Base-by-base conservation (phyloP, 2,797 vertebrate genomes). In the Corythornis leucogaster region DNA sequence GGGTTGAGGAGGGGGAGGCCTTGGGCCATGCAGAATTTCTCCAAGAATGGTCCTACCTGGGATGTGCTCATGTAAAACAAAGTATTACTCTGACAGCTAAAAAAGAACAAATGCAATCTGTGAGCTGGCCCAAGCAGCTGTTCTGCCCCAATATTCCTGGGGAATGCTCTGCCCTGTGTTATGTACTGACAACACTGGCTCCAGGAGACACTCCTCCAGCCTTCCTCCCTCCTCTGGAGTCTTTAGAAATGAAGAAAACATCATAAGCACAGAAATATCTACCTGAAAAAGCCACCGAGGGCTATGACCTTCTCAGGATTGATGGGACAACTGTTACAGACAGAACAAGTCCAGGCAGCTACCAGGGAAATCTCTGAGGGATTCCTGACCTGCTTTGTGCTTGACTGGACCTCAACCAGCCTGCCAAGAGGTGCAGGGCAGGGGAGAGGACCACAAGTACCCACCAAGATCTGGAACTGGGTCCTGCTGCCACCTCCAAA, bases 311-410 rank as follows among this genome's bases (percentile, higher is more conserved):
- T 25, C 54, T 2, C 8, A 6, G 51, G 38, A 57, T 5, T 13
- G 55, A n/a, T 20, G 77, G 76, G 71, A 85, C 63, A 45, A 69
- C 55, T 62, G 73, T 55, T 14, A 35, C 12, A 22, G 30, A n/a
- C 54, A 40, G n/a, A 42, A 59, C 66, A 70, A 59, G 86, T 15
- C 91, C 54, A 26, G 58, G 59, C 46, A 68, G 87, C 77, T n/a
- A 57, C 12, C 57, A 42, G 17, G 46, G 43, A 69, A 33, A 12
- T 3, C 69, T 66, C 5, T 9, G 80, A 54, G 77, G 73, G n/a
- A 24, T 15, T 40, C 74, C 78, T 58, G 53, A 20, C 24, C 55
- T 13, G 58, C 50, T 42, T 30, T 14, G 54, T 17, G 2, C 63
- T 14, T 11, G 0, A 5, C 15, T 21, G 46, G 80, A 61, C 40